A percentile compares a stretch with the other conserved stretches of the same genome.
Evolutionary conservation across 2,888 invertebrate genomes (phyloP).

Genomic region (Hypena proboscidalis): DNA sequence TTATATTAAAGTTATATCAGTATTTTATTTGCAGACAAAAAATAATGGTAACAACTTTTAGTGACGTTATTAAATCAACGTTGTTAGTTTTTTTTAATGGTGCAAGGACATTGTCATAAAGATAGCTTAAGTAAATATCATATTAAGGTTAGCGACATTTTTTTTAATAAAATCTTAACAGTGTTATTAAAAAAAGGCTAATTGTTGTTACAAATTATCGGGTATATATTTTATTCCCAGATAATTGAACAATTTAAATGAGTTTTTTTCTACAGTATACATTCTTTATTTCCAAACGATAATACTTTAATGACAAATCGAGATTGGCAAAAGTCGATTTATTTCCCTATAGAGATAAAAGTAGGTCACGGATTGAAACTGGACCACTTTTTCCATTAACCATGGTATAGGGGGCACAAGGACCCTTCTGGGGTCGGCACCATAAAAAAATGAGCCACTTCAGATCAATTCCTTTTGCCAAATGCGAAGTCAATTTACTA

Average conservation of each 20-base stretch:
- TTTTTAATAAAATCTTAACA: too few species aligned
- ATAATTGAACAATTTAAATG: too few species aligned
- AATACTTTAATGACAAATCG: slow-evolving; percentile 14
- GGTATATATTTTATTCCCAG: too few species aligned
- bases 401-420: background rate
- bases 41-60: background rate
- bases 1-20: background rate
- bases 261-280: background rate
- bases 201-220: too few species aligned
- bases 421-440: slow-evolving; percentile 5
- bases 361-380: slow-evolving; percentile 34
- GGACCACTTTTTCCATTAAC: slow-evolving; percentile 26
- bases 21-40: background rate
- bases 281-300: slow-evolving; percentile 10
- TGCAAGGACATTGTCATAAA: too few species aligned
- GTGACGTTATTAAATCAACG: too few species aligned
- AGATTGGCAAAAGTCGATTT: slow-evolving; percentile 16
- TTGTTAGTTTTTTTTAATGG: too few species aligned
- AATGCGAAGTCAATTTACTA: slow-evolving; percentile 8
- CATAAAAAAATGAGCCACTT: slow-evolving; percentile 15
- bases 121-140: too few species aligned
- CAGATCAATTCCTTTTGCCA: slow-evolving; percentile 8
- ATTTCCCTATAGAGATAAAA: slow-evolving; percentile 14
- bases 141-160: too few species aligned
- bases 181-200: too few species aligned